Conservation (phyloP, 2,888 invertebrate genomes). For the Cephus nigrinus region DNA sequence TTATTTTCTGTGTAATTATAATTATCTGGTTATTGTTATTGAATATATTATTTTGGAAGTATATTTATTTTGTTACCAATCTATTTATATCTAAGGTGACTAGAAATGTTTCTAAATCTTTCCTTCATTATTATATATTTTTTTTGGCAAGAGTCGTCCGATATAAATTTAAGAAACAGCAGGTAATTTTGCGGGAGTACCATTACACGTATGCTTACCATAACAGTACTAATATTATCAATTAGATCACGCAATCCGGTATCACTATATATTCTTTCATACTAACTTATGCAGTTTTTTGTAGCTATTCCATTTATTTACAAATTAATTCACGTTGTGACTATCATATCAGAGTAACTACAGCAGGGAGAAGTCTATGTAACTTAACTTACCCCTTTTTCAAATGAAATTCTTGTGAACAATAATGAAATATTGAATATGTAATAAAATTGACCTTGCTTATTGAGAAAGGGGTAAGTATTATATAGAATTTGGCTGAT, state of each 20-base stretch:
- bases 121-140: slow-evolving; percentile 29
- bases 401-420: not conserved
- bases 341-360: not conserved
- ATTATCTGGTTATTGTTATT: slow-evolving; percentile 29
- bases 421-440: not conserved
- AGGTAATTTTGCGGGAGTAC: slow-evolving; percentile 16
- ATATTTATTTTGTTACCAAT: slow-evolving; percentile 22
- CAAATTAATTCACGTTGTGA: not conserved
- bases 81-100: slow-evolving; percentile 45
- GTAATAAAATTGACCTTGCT: not conserved
- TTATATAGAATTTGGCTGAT: not conserved
- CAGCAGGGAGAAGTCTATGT: not conserved
- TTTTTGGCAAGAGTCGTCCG: slow-evolving; percentile 53
- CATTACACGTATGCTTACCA: not conserved
- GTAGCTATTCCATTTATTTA: not conserved
- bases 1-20: not conserved
- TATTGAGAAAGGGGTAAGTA: not conserved
- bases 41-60: slow-evolving; percentile 44
- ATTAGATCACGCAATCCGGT: not conserved
- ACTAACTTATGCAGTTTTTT: not conserved
- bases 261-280: not conserved
- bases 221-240: not conserved
- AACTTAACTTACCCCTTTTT: not conserved
- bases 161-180: slow-evolving; percentile 62
- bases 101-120: slow-evolving; percentile 46